These are phyloP conservation scores for Acanthiza pusilla DNA, from an alignment of 2,797 vertebrate genomes.

Conservation along the genomic window DNA sequence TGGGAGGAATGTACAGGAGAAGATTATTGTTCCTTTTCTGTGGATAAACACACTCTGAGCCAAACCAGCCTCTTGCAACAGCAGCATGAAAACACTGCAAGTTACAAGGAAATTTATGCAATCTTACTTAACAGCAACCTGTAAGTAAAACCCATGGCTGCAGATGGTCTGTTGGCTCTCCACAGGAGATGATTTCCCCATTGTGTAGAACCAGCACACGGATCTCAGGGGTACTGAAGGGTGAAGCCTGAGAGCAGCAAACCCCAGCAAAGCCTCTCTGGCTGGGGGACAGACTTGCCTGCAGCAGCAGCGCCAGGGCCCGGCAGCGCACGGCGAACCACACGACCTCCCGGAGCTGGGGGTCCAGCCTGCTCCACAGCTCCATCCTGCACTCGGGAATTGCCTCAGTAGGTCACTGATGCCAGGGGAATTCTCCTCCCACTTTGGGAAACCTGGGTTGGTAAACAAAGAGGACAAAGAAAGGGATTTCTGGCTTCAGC, in stretches of 20 bases:
- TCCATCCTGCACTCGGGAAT: not conserved
- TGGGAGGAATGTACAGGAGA: not conserved
- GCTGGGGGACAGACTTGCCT: slow-evolving; percentile 76
- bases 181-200: not conserved
- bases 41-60: not conserved
- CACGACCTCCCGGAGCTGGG: slow-evolving; percentile 73
- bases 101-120: not conserved
- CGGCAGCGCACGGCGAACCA: slow-evolving; percentile 83
- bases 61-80: not conserved
- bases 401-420: not conserved
- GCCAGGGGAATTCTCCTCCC: not conserved
- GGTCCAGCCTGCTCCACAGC: slow-evolving; percentile 29
- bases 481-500: not conserved
- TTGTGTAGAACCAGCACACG: not conserved
- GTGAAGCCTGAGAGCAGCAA: not conserved
- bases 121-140: not conserved
- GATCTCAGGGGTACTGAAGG: not conserved
- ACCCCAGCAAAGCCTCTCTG: not conserved
- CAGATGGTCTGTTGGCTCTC: not conserved
- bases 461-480: not conserved
- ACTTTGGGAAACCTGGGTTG: slow-evolving; percentile 11
- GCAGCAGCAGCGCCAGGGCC: slow-evolving; percentile 81
- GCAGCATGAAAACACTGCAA: not conserved
- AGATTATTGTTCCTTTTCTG: not conserved
- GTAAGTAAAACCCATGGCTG: not conserved